phyloP scores from a whole-genome alignment of 2,888 invertebrate species.

The Halictus ligatus region DNA sequence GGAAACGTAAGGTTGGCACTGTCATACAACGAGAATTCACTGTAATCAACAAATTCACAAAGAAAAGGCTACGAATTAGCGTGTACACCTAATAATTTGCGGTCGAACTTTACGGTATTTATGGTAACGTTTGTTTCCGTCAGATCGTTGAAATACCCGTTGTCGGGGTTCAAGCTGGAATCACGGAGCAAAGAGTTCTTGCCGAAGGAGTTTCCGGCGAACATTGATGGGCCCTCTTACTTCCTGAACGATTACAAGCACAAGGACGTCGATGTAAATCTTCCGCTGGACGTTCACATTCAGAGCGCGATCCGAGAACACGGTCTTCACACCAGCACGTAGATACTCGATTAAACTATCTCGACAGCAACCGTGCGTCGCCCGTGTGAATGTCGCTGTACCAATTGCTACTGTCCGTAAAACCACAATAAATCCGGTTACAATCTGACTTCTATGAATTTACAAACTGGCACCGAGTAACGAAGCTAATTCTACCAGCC shows the following conservation, averaged over 20 bases:
- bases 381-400: conserved; percentile 61
- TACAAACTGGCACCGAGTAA: conserved; percentile 57
- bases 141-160: conserved; percentile 90
- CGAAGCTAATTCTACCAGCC: conserved; percentile 65
- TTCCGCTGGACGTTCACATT: conserved; percentile 89
- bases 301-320: conserved; percentile 88
- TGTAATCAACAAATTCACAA: too few species aligned
- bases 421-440: conserved; percentile 49
- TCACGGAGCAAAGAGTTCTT: conserved; percentile 91
- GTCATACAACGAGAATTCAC: too few species aligned
- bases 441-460: conserved; percentile 53
- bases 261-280: conserved; percentile 87
- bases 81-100: not conserved
- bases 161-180: conserved; percentile 91
- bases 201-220: conserved; percentile 93
- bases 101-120: not conserved
- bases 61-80: not conserved
- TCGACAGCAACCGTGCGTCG: conserved; percentile 47
- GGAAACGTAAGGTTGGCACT: too few species aligned
- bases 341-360: conserved; percentile 67
- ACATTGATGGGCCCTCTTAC: conserved; percentile 93
- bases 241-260: conserved; percentile 93
- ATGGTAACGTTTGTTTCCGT: conserved; percentile 59
- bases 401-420: conserved; percentile 57
- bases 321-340: conserved; percentile 85